Evolutionary conservation across 2,888 invertebrate genomes (phyloP).

Genomic region (Peribatodes rhomboidaria): DNA sequence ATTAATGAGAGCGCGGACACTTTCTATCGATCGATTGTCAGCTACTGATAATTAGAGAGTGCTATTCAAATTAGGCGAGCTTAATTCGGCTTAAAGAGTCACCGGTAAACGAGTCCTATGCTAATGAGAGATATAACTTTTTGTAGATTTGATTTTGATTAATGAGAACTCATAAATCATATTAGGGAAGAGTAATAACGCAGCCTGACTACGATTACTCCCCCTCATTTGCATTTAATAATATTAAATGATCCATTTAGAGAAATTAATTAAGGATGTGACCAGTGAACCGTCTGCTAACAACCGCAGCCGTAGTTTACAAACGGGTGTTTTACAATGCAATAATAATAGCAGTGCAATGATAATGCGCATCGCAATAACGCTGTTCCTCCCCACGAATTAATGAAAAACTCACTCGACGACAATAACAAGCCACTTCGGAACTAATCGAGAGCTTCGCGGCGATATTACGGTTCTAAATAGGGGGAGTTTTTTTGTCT

Average conservation of each 20-base stretch:
- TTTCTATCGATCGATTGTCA: constrained; percentile 81
- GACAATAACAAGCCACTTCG: constrained; percentile 80
- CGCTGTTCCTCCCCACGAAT: constrained; percentile 74
- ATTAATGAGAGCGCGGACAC: constrained; percentile 74
- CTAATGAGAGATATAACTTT: constrained; percentile 31
- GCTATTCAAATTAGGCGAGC: constrained; percentile 69
- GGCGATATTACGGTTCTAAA: constrained; percentile 72
- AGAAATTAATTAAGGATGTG: constrained; percentile 84
- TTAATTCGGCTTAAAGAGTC: constrained; percentile 57
- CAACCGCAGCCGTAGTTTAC: constrained; percentile 52
- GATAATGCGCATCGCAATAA: constrained; percentile 75
- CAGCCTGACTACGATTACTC: constrained; percentile 61
- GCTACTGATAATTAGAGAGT: constrained; percentile 81
- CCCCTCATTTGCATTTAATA: constrained; percentile 85
- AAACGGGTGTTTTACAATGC: constrained; percentile 47
- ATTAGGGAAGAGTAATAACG: constrained; percentile 60
- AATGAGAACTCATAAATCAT: constrained; percentile 62
- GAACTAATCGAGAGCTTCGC: constrained; percentile 78
- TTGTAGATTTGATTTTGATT: constrained; percentile 42
- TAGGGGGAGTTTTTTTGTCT: constrained; percentile 59
- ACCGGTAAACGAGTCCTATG: constrained; percentile 47
- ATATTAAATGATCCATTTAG: constrained; percentile 86
- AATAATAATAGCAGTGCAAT: constrained; percentile 70
- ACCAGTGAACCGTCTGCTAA: constrained; percentile 79
- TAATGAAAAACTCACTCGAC: constrained; percentile 84